A percentile compares a stretch with the other conserved stretches of the same genome.
Evolutionary conservation across 1,140 invertebrate species (phyloP).

Genomic region (Ctenoplectra terminalis): DNA sequence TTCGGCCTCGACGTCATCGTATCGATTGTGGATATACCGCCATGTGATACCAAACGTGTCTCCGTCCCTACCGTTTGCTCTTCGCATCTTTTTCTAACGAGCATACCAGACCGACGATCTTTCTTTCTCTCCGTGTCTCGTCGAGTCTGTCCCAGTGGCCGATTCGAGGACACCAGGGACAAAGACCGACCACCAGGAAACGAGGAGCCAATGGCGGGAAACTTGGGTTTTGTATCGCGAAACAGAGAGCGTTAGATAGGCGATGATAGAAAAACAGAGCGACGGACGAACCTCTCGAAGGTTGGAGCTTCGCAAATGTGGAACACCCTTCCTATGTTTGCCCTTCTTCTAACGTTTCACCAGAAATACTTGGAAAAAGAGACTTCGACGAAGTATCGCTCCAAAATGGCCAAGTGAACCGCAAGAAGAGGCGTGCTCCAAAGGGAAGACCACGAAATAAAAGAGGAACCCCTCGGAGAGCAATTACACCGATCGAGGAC

Average conservation of each 20-base stretch:
- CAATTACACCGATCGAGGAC: slow-evolving; percentile 30
- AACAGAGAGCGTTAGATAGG: too few relatives aligned
- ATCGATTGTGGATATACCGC: slow-evolving; percentile 67
- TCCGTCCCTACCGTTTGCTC: neutral
- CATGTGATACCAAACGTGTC: slow-evolving; percentile 49
- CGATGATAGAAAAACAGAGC: neutral
- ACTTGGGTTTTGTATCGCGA: neutral
- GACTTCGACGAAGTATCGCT: neutral
- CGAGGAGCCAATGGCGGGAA: neutral
- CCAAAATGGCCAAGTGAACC: too few relatives aligned
- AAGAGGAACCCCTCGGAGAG: neutral
- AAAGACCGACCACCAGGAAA: slow-evolving; percentile 25
- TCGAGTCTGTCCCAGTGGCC: slow-evolving; percentile 43
- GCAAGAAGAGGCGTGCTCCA: neutral
- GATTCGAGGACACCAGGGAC: slow-evolving; percentile 44
- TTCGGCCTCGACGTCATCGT: slow-evolving; percentile 63
- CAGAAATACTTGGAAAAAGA: neutral
- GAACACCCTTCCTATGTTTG: too few relatives aligned
- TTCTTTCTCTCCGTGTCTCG: neutral
- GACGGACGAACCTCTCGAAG: too few relatives aligned
- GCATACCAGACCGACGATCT: neutral
- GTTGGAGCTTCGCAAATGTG: neutral
- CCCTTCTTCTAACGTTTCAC: too few relatives aligned
- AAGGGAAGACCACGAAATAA: neutral
- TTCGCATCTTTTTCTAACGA: neutral